These are phyloP conservation scores for Himalopsyche tibetana DNA, from an alignment of 2,888 invertebrate genomes.

Conservation along the genomic window DNA sequence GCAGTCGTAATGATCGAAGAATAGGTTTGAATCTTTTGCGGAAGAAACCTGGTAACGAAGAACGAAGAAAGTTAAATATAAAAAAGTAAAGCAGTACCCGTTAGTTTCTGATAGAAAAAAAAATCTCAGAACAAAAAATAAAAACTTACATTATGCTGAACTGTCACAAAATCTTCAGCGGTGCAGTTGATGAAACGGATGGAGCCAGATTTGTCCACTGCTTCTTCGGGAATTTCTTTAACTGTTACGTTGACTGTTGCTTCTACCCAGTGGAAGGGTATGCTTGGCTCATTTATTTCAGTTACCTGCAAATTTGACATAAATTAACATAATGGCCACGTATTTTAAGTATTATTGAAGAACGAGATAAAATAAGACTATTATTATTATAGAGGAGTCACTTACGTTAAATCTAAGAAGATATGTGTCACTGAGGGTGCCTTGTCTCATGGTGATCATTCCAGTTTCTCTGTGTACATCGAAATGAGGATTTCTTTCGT, in stretches of 20 bases:
- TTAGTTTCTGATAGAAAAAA: no score
- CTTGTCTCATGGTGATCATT: constrained; percentile 90
- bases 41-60: no score
- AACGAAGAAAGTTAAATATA: no score
- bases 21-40: no score
- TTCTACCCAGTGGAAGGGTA: constrained; percentile 82
- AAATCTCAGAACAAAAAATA: background rate
- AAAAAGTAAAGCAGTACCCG: no score
- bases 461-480: constrained; percentile 86
- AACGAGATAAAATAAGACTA: no score
- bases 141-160: constrained; percentile 74
- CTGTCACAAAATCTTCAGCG: constrained; percentile 90
- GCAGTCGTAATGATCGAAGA: no score
- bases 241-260: constrained; percentile 93
- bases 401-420: constrained; percentile 83
- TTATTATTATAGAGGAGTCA: constrained; percentile 61
- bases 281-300: constrained; percentile 79
- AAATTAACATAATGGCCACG: background rate
- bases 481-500: constrained; percentile 81
- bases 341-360: no score
- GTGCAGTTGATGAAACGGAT: constrained; percentile 88
- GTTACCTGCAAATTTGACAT: constrained; percentile 75
- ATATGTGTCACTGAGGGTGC: constrained; percentile 86
- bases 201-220: constrained; percentile 94
- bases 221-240: constrained; percentile 92